Evolutionary conservation across 2,113 vertebrate genomes (phyloP).

Genomic region (human): DNA sequence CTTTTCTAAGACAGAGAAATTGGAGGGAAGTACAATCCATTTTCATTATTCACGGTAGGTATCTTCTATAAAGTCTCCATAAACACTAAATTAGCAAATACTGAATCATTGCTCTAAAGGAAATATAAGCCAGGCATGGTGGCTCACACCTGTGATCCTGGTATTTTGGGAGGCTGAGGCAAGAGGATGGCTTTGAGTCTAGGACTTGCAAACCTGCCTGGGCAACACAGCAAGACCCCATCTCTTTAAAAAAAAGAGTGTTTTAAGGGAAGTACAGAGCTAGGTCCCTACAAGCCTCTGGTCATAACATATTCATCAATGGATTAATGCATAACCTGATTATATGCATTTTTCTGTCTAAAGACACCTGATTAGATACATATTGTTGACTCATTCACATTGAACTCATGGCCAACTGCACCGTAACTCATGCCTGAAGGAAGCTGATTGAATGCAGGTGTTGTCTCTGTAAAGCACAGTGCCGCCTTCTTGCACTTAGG

Average conservation of each 20-base stretch:
- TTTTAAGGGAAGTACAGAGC: too few relatives aligned
- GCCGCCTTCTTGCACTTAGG: fast-evolving
- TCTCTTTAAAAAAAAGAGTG: too few relatives aligned
- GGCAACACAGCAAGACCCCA: too few relatives aligned
- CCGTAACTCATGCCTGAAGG: fast-evolving
- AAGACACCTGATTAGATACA: neutral
- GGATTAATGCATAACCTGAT: fast-evolving
- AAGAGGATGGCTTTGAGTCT: too few relatives aligned
- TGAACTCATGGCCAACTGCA: too few relatives aligned
- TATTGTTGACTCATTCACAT: fast-evolving
- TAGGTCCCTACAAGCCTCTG: neutral
- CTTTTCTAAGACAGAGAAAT: neutral
- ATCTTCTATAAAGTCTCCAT: fast-evolving
- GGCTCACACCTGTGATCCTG: too few relatives aligned
- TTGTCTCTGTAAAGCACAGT: fast-evolving
- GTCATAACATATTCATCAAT: fast-evolving
- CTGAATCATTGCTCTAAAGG: neutral
- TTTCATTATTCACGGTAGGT: too few relatives aligned
- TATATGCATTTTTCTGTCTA: neutral
- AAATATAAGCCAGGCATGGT: too few relatives aligned
- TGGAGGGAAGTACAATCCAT: neutral
- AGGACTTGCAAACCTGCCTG: too few relatives aligned
- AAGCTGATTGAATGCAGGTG: fast-evolving
- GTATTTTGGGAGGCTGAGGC: too few relatives aligned
- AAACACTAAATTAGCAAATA: too few relatives aligned